Evolutionary conservation across 1,140 invertebrate species (phyloP), one percentile per base, ranked within the genome.

Genomic region (Spodoptera litura): DNA sequence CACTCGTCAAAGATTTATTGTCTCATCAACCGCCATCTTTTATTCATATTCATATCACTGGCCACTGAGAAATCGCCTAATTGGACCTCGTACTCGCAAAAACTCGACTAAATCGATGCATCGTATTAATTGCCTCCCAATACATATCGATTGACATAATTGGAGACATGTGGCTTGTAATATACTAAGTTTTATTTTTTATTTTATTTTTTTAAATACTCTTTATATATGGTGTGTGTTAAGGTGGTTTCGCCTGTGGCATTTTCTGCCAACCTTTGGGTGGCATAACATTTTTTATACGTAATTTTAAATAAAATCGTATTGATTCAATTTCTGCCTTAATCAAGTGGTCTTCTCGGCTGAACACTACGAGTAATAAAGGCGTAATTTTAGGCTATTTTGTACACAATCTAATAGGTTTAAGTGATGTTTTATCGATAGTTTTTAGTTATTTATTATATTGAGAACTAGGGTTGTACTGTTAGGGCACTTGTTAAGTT

Each of bases 41-140:
- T 85, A 85, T 87, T 87, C 85, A 87, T 87, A 85, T 81, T 85
- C 80, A 85, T 87, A 85, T 86, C 77, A 80, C 71, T n/a, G 53
- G 31, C 44, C 49, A 64, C 56, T 76, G 77, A 78, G 80, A 78
- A 78, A 79, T 77, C 79, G 70, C 75, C 81, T 86, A 86, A 86
- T 86, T 82, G 84, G 80, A 73, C 70, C 20, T 66, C 38, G 38
- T 56, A 53, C 62, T 58, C 70, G 77, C 79, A 82, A 83, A 85
- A 85, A 83, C 68, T 11, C 64, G 58, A 82, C 81, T 81, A 84
- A 78, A 64, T 44, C 68, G 49, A 55, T 53, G 27, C 49, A 76
- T 81, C 74, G 70, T 78, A 80, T 84, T 85, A 81, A 83, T 85
- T 79, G 78, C 80, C 10, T 44, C 10, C 12, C 49, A 44, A 74